Evolutionary conservation across 2,113 vertebrate species (phyloP).

Genomic region (Ondatra zibethicus): DNA sequence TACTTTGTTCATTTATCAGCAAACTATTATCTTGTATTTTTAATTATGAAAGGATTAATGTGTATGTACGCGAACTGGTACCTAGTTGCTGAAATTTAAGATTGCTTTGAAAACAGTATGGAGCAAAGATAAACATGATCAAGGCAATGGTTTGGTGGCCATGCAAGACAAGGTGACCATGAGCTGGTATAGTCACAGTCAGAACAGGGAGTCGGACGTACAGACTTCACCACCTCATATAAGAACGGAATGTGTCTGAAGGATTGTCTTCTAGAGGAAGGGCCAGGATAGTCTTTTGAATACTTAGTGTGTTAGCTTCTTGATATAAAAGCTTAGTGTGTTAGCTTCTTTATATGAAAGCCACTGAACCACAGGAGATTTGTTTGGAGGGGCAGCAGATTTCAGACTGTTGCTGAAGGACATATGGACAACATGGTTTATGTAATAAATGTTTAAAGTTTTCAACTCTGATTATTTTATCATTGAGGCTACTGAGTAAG

Average conservation of each 20-base stretch:
- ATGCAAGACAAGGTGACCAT: neutral
- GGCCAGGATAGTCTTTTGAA: neutral
- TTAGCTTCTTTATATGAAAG: neutral
- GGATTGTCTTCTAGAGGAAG: neutral
- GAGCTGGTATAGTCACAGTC: neutral
- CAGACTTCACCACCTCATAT: neutral
- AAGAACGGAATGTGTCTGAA: neutral
- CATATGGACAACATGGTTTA: neutral
- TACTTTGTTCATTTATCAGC: conserved; percentile 68
- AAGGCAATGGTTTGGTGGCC: neutral
- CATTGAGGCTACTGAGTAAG: neutral
- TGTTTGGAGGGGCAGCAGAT: neutral
- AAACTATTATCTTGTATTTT: conserved; percentile 75
- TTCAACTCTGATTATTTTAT: neutral
- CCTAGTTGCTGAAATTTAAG: neutral
- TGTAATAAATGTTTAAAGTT: neutral
- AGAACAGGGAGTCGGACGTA: neutral
- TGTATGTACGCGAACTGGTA: neutral
- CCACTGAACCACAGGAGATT: neutral
- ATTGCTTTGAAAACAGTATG: neutral
- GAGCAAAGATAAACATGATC: neutral
- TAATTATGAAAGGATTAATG: conserved; percentile 37
- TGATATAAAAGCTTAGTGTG: neutral
- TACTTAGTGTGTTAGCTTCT: neutral
- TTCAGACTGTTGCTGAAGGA: neutral